phyloP scores from a whole-genome alignment of 23 tunicate genomes.

The Clavelina lepadiformis region DNA sequence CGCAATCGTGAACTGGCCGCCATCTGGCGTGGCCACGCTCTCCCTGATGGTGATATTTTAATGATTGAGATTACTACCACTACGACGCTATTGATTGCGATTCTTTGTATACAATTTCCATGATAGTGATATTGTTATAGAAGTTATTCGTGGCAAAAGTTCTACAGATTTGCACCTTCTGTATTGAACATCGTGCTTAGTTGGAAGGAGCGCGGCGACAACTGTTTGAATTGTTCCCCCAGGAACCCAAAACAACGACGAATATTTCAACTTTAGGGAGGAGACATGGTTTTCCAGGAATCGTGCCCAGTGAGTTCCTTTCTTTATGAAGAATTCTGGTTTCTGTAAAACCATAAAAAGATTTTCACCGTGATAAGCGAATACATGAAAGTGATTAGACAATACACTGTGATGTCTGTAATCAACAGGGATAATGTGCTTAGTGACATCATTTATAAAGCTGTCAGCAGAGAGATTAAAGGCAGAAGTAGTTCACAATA shows the following conservation, averaged over 20 bases:
- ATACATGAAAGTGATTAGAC: too few relatives aligned
- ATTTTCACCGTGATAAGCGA: too few relatives aligned
- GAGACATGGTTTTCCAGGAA: constrained; percentile 47
- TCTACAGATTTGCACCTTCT: too few relatives aligned
- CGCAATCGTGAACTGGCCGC: constrained; percentile 69
- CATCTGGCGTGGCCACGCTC: constrained; percentile 41
- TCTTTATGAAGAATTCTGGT: constrained; percentile 39
- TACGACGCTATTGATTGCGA: not conserved
- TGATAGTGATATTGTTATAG: too few relatives aligned
- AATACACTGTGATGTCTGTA: too few relatives aligned
- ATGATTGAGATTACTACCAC: not conserved
- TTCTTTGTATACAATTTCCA: not conserved
- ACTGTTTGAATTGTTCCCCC: constrained; percentile 75
- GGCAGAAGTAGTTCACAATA: too few relatives aligned
- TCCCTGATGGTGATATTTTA: constrained; percentile 53
- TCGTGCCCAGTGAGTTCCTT: constrained; percentile 9
- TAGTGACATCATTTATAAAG: too few relatives aligned
- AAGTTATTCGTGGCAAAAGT: too few relatives aligned
- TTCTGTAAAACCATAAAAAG: constrained; percentile 39
- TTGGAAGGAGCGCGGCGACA: constrained; percentile 50
- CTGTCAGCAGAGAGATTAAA: too few relatives aligned
- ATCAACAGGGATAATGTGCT: too few relatives aligned
- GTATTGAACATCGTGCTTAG: constrained; percentile 3
- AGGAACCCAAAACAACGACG: constrained; percentile 64
- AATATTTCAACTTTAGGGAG: constrained; percentile 23